Evolutionary conservation across 2,888 invertebrate species (phyloP).

Genomic region (Nudaria mundana): DNA sequence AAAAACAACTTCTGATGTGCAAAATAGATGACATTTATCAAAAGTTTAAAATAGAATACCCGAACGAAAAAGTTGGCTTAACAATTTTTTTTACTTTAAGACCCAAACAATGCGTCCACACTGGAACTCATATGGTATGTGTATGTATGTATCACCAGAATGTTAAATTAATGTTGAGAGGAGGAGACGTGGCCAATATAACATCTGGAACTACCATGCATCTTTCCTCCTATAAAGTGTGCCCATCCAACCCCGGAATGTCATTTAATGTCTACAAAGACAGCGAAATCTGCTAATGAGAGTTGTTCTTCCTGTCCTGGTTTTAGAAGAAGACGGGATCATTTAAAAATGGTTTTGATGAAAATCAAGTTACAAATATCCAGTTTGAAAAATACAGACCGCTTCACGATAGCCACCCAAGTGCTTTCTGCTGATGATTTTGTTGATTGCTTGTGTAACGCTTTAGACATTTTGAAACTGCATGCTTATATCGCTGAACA

Average conservation of each 20-base stretch:
- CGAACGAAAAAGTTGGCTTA: background rate
- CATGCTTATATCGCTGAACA: background rate
- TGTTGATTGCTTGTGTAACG: too few species aligned
- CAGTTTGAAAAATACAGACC: too few species aligned
- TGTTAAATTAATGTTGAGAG: conserved; percentile 18
- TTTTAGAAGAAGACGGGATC: too few species aligned
- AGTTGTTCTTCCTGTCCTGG: too few species aligned
- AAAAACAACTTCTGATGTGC: background rate
- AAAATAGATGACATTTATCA: too few species aligned
- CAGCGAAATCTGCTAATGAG: too few species aligned
- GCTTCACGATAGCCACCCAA: too few species aligned
- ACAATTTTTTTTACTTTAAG: conserved; percentile 6
- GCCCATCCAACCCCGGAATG: conserved; percentile 18
- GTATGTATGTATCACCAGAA: conserved; percentile 18
- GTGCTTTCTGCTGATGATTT: too few species aligned
- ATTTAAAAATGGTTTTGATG: too few species aligned
- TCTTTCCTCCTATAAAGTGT: conserved; percentile 20
- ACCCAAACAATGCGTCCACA: conserved; percentile 24
- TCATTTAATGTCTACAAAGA: conserved; percentile 20
- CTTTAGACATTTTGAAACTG: conserved; percentile 8
- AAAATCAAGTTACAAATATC: too few species aligned
- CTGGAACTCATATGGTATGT: background rate
- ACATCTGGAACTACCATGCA: conserved; percentile 19
- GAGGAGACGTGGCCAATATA: conserved; percentile 18
- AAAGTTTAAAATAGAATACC: too few species aligned